phyloP scores from a whole-genome alignment of 2,113 vertebrate genomes.

The Tapirus terrestris region DNA sequence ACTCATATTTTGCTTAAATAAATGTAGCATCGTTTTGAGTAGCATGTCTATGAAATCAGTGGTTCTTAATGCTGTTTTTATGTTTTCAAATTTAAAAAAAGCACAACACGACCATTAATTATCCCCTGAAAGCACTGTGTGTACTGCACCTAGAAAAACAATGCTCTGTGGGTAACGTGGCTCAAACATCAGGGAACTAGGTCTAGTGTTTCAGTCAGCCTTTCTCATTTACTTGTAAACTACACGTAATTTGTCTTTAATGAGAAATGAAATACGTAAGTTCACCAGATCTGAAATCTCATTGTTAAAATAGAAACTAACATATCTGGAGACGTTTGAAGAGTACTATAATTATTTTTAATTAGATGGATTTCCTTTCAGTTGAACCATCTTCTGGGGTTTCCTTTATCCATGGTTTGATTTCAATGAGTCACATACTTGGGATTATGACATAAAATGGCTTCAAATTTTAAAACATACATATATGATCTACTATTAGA shows the following conservation, averaged over 20 bases:
- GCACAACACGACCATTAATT: neutral
- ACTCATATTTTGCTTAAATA: neutral
- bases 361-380: conserved; percentile 20
- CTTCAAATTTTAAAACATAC: conserved; percentile 66
- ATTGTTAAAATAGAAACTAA: neutral
- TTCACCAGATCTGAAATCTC: neutral
- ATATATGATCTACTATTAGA: neutral
- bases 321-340: neutral
- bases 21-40: neutral
- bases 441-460: conserved; percentile 73
- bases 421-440: conserved; percentile 65
- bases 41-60: neutral
- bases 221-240: neutral
- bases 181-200: neutral
- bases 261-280: neutral
- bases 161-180: neutral
- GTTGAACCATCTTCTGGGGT: conserved; percentile 65
- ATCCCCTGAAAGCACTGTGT: neutral
- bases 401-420: conserved; percentile 73
- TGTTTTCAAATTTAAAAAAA: neutral
- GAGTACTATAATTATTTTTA: conserved; percentile 33
- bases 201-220: neutral
- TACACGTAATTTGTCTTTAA: neutral
- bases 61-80: neutral
- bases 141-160: neutral